A percentile compares a stretch with the other conserved stretches of the same genome.
Conservation (phyloP, 2,113 vertebrate species). For the Charina bottae region DNA sequence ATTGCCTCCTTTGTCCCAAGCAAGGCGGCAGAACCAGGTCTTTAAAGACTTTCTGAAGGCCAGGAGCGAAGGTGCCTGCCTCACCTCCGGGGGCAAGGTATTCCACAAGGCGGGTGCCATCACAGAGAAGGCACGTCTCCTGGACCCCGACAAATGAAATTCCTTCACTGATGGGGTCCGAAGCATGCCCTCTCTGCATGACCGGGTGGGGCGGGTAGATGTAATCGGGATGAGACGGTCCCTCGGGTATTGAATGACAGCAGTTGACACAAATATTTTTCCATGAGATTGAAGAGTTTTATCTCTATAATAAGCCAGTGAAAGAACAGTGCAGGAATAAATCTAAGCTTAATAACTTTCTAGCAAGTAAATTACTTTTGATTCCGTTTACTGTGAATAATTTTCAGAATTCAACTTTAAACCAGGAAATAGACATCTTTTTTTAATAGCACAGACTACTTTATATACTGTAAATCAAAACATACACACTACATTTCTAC, state of each 20-base stretch:
- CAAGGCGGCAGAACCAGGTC: no score
- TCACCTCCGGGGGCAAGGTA: no score
- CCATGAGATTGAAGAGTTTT: background rate
- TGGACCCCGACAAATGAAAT: no score
- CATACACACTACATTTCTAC: background rate
- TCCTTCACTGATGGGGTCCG: no score
- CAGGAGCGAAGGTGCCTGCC: no score
- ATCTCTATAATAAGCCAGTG: background rate
- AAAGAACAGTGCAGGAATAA: conserved; percentile 1
- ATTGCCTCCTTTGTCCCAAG: no score
- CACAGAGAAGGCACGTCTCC: no score
- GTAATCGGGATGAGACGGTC: no score
- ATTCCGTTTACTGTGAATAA: background rate
- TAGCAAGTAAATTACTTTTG: background rate
- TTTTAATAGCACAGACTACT: background rate
- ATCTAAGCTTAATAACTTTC: background rate
- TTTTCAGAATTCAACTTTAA: conserved; percentile 16
- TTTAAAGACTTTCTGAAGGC: no score
- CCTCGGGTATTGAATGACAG: background rate
- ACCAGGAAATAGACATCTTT: background rate
- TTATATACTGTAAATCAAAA: background rate
- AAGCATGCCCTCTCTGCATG: no score
- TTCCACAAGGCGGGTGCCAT: no score
- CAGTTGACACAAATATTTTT: conserved; percentile 4
- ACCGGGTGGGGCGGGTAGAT: no score